Conservation (phyloP, 2,888 invertebrate genomes). For the Mythimna vitellina region DNA sequence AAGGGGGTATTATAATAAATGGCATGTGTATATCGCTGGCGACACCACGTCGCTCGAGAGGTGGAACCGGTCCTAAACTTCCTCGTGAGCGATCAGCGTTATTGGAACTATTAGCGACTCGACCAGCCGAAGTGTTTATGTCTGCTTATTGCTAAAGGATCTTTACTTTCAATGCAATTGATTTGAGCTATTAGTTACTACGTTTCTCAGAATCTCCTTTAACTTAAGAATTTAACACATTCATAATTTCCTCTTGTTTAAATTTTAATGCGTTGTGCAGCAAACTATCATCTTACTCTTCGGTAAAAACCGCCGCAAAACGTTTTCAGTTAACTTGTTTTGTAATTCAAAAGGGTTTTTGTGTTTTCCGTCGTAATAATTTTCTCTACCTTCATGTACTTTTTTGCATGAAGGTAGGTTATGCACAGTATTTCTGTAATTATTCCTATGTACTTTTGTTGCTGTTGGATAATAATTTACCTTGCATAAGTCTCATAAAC, state of each 20-base stretch:
- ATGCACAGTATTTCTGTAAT: constrained; percentile 32
- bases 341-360: constrained; percentile 28
- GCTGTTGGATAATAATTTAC: constrained; percentile 37
- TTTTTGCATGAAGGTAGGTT: constrained; percentile 1
- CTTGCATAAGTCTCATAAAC: constrained; percentile 34
- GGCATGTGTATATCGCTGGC: constrained; percentile 79
- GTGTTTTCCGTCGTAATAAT: constrained; percentile 13
- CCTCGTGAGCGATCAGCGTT: constrained; percentile 83
- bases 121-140: constrained; percentile 63
- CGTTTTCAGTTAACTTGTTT: constrained; percentile 21
- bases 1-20: constrained; percentile 84
- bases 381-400: background rate
- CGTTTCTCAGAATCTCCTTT: constrained; percentile 35
- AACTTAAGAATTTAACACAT: constrained; percentile 10
- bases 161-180: constrained; percentile 58
- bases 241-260: constrained; percentile 3
- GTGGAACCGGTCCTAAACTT: constrained; percentile 83
- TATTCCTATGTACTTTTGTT: constrained; percentile 23
- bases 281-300: background rate
- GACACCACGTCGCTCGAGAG: constrained; percentile 75
- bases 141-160: constrained; percentile 57
- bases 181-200: constrained; percentile 42
- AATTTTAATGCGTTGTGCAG: background rate
- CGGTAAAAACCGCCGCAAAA: constrained; percentile 15
- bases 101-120: constrained; percentile 79